Evolutionary conservation across 2,888 invertebrate species (phyloP), one percentile per base, ranked within the genome.

Genomic region (Drosophila formosana): DNA sequence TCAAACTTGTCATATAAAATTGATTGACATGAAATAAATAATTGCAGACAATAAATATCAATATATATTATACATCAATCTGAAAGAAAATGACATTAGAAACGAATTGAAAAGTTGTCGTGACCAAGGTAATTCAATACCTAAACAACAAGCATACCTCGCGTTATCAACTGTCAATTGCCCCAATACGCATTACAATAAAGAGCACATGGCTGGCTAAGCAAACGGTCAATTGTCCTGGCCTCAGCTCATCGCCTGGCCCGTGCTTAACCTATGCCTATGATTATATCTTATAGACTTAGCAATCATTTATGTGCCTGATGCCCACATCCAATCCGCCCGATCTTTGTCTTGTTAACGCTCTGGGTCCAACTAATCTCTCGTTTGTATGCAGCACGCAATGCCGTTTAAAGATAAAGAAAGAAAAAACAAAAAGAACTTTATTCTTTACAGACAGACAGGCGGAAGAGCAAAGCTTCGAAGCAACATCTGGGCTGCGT

Each of bases 371-470:
- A 51, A 74, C 70, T 85, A 84, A 84, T 82, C 84, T 75, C 70
- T 69, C 77, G 80, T 84, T 77, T 78, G 78, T 87, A 84, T 84
- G 86, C 83, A 70, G 66, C 62, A 68, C 80, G 60, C 80, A 78
- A 51, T 50, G 45, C 68, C 61, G 52, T 55, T 71, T 58, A 61
- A 55, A 47, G 46, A 45, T 28, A 46, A 46, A 52, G 32, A 37
- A 34, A 50, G 25, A 37, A 7, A 55, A 39, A n/a, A 23, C 9
- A n/a, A 28, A 18, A n/a, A 39, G 13, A 57, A 58, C 56, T 43
- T 41, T 51, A 30, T 66, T 46, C 32, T 39, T 47, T 47, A 28
- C 49, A 46, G 58, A 72, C 52, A 49, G 60, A 77, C 64, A 53
- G 26, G 37, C 68, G 58, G 60, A 68, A 72, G 60, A 46, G 47